Percentiles rank a stretch among this genome's conserved stretches.
phyloP scores from a whole-genome alignment of 2,797 vertebrate species.

The Fratercula arctica region DNA sequence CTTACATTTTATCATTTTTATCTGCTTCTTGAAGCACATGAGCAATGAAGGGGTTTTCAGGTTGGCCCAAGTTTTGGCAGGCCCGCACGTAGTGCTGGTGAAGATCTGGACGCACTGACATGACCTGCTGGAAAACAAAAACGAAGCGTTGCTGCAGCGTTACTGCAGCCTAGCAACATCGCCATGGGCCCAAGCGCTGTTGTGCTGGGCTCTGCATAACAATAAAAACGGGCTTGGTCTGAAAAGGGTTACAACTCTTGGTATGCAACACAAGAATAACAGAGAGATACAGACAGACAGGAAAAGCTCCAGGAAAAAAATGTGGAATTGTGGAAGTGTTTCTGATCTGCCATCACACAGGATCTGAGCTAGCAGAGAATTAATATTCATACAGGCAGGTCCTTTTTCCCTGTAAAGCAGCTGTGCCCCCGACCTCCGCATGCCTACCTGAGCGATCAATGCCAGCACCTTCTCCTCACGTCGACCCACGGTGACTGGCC shows the following conservation, averaged over 20 bases:
- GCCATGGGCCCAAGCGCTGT: neutral
- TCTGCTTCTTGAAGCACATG: conserved; percentile 64
- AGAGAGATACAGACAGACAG: neutral
- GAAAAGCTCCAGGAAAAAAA: neutral
- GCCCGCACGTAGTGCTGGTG: conserved; percentile 66
- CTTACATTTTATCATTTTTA: conserved; percentile 63
- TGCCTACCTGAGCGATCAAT: neutral
- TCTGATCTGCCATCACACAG: fast-evolving
- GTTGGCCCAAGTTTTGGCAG: conserved; percentile 68
- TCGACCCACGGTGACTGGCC: fast-evolving
- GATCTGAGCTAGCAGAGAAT: neutral
- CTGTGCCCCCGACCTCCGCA: fast-evolving
- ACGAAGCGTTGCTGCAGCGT: neutral
- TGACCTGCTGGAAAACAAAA: conserved; percentile 49
- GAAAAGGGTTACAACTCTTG: neutral
- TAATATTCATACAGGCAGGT: neutral
- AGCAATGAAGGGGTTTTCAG: conserved; percentile 74
- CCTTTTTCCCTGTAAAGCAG: neutral
- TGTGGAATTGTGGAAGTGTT: neutral
- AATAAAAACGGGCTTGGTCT: neutral
- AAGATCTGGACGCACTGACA: conserved; percentile 40
- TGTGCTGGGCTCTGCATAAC: neutral
- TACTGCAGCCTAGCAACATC: neutral
- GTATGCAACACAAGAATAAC: neutral
- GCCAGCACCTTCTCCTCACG: fast-evolving